Percentiles rank a stretch among this genome's conserved stretches.
Evolutionary conservation across 2,797 vertebrate species (phyloP).

Genomic region (Limnodromus scolopaceus): DNA sequence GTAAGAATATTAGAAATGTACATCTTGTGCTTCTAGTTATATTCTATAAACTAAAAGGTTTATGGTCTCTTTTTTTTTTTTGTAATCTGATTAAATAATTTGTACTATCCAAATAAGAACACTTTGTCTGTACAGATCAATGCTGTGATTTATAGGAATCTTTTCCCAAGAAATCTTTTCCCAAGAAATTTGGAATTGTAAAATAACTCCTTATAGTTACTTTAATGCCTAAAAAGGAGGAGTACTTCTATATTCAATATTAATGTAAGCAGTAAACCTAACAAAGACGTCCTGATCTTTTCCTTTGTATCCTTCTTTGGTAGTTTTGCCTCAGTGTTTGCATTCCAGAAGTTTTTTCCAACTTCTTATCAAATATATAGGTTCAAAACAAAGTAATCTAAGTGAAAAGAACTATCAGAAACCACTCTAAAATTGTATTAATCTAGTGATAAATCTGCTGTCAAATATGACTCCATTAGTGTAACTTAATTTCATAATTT

Average conservation of each 20-base stretch:
- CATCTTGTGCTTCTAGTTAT: neutral
- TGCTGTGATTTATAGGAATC: neutral
- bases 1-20: neutral
- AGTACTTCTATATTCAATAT: neutral
- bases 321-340: neutral
- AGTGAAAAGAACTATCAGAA: neutral
- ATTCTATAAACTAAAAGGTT: neutral
- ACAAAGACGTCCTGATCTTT: neutral
- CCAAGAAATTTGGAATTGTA: neutral
- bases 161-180: neutral
- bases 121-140: neutral
- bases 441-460: neutral
- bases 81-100: neutral
- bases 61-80: neutral
- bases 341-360: neutral
- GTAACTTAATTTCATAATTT: neutral
- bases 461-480: neutral
- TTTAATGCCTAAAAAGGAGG: neutral
- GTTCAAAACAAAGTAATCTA: neutral
- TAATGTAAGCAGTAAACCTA: neutral
- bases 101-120: neutral
- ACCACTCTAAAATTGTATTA: neutral
- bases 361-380: neutral
- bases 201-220: neutral
- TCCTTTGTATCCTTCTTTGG: neutral